These are phyloP conservation scores for Meloidogyne exigua DNA, from an alignment of 1,140 invertebrate species.

Conservation along the genomic window DNA sequence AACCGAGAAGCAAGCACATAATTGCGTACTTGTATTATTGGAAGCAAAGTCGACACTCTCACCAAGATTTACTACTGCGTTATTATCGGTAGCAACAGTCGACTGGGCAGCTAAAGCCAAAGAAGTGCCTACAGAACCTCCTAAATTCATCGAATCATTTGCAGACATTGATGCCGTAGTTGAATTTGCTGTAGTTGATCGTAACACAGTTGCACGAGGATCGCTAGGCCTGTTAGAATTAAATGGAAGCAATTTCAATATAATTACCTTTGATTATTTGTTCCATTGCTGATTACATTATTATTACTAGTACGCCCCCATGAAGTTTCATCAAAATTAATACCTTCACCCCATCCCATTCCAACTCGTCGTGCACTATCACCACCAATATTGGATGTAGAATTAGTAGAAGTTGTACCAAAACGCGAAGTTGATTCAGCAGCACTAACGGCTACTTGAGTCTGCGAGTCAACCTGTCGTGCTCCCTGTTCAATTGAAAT, in stretches of 20 bases:
- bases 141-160: not conserved
- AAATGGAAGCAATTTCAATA: not conserved
- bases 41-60: slow-evolving; percentile 12
- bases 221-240: not conserved
- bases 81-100: slow-evolving; percentile 23
- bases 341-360: not conserved
- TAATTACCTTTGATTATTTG: not conserved
- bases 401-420: not conserved
- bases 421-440: not conserved
- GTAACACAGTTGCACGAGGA: not conserved
- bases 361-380: not conserved
- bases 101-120: not conserved
- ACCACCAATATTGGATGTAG: not conserved
- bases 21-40: slow-evolving; percentile 23
- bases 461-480: not conserved
- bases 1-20: not conserved
- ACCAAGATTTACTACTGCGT: slow-evolving; percentile 6
- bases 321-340: not conserved
- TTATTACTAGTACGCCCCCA: not conserved
- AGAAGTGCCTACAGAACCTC: not conserved
- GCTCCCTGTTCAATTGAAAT: not conserved
- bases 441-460: not conserved
- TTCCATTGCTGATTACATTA: not conserved
- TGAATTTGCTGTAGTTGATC: not conserved
- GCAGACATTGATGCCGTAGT: not conserved